These are phyloP conservation scores for Xenops minutus DNA, from an alignment of 2,797 vertebrate genomes.

Conservation along the genomic window DNA sequence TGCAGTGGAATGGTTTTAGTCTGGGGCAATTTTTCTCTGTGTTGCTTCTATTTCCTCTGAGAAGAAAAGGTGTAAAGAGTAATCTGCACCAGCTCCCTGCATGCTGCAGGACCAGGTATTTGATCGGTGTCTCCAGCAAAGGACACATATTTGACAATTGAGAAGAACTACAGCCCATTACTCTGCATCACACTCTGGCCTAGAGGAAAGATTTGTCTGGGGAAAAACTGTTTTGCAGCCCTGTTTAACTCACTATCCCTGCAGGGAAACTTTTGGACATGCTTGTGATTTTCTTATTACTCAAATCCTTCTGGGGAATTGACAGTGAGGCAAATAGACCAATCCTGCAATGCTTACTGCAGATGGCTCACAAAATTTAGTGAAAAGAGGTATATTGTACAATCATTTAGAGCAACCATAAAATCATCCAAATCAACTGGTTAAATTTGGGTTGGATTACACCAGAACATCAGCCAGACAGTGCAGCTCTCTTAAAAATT, in stretches of 20 bases:
- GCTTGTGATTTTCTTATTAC: not conserved
- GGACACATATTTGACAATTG: not conserved
- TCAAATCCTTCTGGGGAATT: not conserved
- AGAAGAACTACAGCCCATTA: not conserved
- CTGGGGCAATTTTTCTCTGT: not conserved
- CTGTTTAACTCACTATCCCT: not conserved
- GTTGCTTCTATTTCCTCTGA: not conserved
- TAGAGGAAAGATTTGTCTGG: not conserved
- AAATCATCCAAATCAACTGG: not conserved
- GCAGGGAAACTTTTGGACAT: not conserved
- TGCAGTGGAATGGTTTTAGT: not conserved
- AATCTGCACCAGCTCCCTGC: not conserved
- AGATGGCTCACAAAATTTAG: not conserved
- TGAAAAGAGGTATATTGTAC: not conserved
- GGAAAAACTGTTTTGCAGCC: not conserved
- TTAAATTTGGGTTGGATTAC: not conserved
- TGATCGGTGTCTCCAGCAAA: not conserved
- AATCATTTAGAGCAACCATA: not conserved
- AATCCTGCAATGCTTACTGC: not conserved
- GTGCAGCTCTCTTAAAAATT: not conserved
- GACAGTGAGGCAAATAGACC: not conserved
- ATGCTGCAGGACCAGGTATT: not conserved
- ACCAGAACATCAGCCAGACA: not conserved
- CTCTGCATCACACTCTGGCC: not conserved
- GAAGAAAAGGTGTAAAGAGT: not conserved